Base-by-base conservation (phyloP, 1,140 invertebrate genomes). In the Lordiphosa collinella region DNA sequence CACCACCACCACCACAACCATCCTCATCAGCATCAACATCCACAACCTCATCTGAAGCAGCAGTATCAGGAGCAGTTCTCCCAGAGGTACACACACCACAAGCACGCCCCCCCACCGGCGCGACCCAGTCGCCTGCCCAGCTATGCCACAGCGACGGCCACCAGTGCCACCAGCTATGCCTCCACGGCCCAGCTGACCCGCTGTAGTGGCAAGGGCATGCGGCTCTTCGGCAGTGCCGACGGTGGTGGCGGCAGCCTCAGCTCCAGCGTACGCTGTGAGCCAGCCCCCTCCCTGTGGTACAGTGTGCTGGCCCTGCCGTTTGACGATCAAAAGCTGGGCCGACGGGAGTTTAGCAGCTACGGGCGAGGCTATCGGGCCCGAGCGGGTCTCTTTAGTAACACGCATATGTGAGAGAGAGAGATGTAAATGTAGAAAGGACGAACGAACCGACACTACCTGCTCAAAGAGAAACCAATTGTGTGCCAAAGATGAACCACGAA, bases 281-380 rank as follows among this genome's bases (percentile, higher is more conserved):
- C 44, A 6, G 92, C 94, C 90, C 93, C 94, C 16, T 94, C 94
- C 57, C 91, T 95, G 78, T 96, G 94, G 95, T 96, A 95, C 91
- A 96, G 95, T 52, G 92, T 97, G 61, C 92, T 97, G 89, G 96
- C 96, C 57, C 92, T 97, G 75, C 96, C 95, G 65, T 97, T 97
- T 90, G 95, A 95, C 80, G 96, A 97, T 90, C 95, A 96, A 91
- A 95, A 96, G 89, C 93, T 96, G 75, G 95, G 95, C 58, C 90
- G 95, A 67, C 91, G 95, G 56, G 95, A 96, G 89, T 63, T 89
- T 4, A 89, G 78, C 58, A 89, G 86, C 49, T 94, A 96, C 87
- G 92, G 93, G 54, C 92, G 95, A 58, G 93, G 93, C 89, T 92
- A 93, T 86, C 90, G 91, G 49, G 89, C 94, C 90, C 92, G 94